Percentiles rank a stretch among this genome's conserved stretches.
Evolutionary conservation across 2,113 vertebrate species (phyloP).

Genomic region (Hypocryptadius cinnamomeus): DNA sequence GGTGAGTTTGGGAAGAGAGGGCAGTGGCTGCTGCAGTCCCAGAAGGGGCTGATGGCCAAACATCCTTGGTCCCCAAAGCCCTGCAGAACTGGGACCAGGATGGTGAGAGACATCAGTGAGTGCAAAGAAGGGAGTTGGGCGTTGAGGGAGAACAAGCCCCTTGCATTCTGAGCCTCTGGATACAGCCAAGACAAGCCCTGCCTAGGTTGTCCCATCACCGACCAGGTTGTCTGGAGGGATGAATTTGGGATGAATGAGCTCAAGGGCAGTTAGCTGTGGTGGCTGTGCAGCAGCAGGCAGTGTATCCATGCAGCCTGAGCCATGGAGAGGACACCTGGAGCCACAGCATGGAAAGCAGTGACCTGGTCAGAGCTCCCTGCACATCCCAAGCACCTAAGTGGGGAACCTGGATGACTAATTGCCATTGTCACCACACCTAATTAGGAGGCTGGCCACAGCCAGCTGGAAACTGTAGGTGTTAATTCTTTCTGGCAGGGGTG

Average conservation of each 20-base stretch:
- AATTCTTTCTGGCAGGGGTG: background rate
- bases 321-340: background rate
- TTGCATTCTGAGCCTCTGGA: background rate
- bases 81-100: background rate
- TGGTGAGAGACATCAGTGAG: background rate
- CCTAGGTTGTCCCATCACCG: background rate
- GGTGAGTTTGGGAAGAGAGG: background rate
- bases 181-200: background rate
- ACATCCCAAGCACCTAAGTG: rapidly evolving
- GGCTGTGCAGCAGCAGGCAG: background rate
- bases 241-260: background rate
- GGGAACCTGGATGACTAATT: background rate
- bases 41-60: background rate
- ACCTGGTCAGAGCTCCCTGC: background rate
- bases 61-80: background rate
- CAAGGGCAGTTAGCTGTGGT: background rate
- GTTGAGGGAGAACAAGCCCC: background rate
- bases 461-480: background rate
- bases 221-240: background rate
- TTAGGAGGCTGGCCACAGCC: conserved; percentile 10
- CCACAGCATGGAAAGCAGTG: rapidly evolving
- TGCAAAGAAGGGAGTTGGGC: background rate
- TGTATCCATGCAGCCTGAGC: background rate
- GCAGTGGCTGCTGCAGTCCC: background rate
- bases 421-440: conserved; percentile 13